Base-by-base conservation (phyloP, 2,113 vertebrate species). In the Paralichthys olivaceus region DNA sequence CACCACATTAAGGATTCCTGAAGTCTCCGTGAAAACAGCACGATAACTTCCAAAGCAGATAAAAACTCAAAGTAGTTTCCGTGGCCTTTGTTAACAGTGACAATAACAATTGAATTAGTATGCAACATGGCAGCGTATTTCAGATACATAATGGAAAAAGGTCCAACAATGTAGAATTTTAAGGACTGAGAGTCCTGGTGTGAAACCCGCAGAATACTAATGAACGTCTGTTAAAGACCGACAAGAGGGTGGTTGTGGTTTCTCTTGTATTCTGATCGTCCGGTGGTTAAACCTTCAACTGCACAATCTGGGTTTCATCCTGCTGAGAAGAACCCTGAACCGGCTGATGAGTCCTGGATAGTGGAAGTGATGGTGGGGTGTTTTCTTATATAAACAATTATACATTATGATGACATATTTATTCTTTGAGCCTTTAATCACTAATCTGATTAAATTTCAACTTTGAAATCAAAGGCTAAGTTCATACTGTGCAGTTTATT, bases 31-130 rank as follows among this genome's bases (percentile, higher is more conserved):
- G 45, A 67, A 63, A 56, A 75, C 45, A n/a, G 14, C 45, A 6
- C 53, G 22, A 80, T 75, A 72, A 70, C 56, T 69, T 66, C 77
- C 62, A 62, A n/a, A 63, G 71, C 51, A 32, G 54, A 86, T 63
- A 72, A 77, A 75, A 71, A 67, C 74, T 66, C 59, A 8, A 43
- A 75, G 77, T 54, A 26, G 59, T 49, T 47, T 54, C 80, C 11
- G 0, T 66, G 47, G 71, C 45, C 49, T 80, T 81, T 86, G 81
- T 87, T 85, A 80, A 58, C 49, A 22, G 51, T 26, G 58, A 87
- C 83, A 86, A 90, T 85, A 75, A 79, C 57, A 45, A 3, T 66
- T 53, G 40, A 63, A 79, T 87, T 67, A 67, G 72, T 43, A 86
- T 87, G 84, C 87, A 65, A 56, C 37, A 67, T 26, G 59, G 72